phyloP scores from a whole-genome alignment of 2,888 invertebrate species.

The Erebia ligea region DNA sequence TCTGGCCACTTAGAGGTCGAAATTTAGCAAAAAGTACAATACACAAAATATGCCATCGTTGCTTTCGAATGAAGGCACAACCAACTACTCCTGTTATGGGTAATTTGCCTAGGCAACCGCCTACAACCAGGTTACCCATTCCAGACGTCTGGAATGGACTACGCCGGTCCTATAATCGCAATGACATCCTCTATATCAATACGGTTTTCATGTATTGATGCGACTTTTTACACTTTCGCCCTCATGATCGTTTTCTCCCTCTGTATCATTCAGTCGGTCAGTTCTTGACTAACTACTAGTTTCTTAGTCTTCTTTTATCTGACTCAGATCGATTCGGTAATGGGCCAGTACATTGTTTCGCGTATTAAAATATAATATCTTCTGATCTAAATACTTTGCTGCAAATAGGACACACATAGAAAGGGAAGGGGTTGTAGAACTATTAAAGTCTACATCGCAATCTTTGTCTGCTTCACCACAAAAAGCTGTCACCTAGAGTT shows the following conservation, averaged over 20 bases:
- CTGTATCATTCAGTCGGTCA: conserved; percentile 51
- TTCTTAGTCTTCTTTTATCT: conserved; percentile 61
- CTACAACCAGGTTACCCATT: background rate
- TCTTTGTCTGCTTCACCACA: conserved; percentile 1
- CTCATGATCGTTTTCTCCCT: background rate
- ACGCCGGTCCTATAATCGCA: background rate
- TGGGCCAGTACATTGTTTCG: conserved; percentile 78
- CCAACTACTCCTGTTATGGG: background rate
- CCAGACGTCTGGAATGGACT: background rate
- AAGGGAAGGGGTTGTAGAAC: conserved; percentile 3
- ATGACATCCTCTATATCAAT: conserved; percentile 53
- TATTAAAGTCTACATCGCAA: background rate
- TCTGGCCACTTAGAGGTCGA: background rate
- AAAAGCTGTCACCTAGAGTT: background rate
- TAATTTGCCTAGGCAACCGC: background rate
- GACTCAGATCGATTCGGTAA: conserved; percentile 75
- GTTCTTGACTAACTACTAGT: conserved; percentile 61
- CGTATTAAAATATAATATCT: conserved; percentile 80
- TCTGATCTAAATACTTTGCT: conserved; percentile 77
- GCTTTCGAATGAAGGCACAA: background rate
- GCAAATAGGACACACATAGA: conserved; percentile 72
- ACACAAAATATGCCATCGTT: background rate
- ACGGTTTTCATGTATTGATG: background rate
- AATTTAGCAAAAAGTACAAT: background rate
- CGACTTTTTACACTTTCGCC: conserved; percentile 46